phyloP scores from a whole-genome alignment of 2,888 invertebrate species.

The Choristoneura rosaceana region DNA sequence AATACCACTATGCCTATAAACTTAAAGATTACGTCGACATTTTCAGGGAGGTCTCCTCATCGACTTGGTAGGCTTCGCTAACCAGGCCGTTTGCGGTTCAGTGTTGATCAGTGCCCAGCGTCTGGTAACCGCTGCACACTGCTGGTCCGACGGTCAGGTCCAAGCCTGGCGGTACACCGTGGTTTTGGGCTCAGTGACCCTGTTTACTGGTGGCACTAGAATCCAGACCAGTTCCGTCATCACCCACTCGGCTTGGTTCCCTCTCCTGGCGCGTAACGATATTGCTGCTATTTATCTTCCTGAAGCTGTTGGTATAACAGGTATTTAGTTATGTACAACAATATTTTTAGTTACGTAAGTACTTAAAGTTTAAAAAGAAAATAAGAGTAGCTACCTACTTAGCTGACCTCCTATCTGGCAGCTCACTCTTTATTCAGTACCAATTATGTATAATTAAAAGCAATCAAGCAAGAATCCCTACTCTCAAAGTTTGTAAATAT shows the following conservation, averaged over 20 bases:
- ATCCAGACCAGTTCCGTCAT: constrained; percentile 38
- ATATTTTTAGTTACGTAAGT: too few species aligned
- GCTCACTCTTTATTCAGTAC: too few species aligned
- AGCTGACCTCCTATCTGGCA: too few species aligned
- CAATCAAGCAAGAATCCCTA: too few species aligned
- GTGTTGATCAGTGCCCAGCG: constrained; percentile 55
- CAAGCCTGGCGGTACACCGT: constrained; percentile 62
- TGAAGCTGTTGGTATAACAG: constrained; percentile 47
- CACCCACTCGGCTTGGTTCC: constrained; percentile 59
- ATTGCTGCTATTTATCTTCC: constrained; percentile 61
- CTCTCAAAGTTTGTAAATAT: too few species aligned
- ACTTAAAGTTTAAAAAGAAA: too few species aligned
- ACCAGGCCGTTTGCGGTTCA: constrained; percentile 63
- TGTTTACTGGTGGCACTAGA: constrained; percentile 41
- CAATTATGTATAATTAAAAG: too few species aligned
- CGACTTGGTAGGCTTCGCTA: constrained; percentile 49
- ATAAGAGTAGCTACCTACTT: too few species aligned
- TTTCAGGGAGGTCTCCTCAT: constrained; percentile 58
- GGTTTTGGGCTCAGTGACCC: constrained; percentile 54
- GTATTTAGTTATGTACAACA: too few species aligned
- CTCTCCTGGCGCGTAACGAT: constrained; percentile 58
- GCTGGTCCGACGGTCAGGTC: constrained; percentile 67
- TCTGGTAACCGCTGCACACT: constrained; percentile 68
- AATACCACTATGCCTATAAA: too few species aligned
- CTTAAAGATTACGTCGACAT: background rate